These are phyloP conservation scores for Pseudomyrmex pallidus DNA, from an alignment of 1,140 invertebrate species.

Conservation along the genomic window DNA sequence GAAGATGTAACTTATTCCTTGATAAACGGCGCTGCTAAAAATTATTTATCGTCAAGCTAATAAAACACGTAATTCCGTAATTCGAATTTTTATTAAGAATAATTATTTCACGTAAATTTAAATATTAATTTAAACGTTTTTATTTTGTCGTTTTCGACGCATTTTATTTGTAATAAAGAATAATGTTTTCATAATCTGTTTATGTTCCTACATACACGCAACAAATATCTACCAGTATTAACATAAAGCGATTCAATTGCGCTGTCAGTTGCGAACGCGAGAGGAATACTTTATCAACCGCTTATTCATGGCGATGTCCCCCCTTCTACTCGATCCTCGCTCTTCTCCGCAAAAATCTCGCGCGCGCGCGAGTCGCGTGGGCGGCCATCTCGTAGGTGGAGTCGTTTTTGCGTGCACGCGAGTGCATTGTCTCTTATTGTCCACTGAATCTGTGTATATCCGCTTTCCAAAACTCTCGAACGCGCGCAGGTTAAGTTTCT, in stretches of 20 bases:
- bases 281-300: slow-evolving; percentile 37
- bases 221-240: not conserved
- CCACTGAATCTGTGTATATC: slow-evolving; percentile 51
- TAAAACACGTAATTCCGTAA: not conserved
- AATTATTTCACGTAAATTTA: not conserved
- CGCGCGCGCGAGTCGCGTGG: slow-evolving; percentile 63
- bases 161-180: not conserved
- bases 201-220: too few relatives aligned
- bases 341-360: slow-evolving; percentile 58
- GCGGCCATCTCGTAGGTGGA: slow-evolving; percentile 70
- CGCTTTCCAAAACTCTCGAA: slow-evolving; percentile 62
- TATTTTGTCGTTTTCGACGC: not conserved
- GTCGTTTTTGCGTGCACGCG: slow-evolving; percentile 66
- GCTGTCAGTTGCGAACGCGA: slow-evolving; percentile 5
- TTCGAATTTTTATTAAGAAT: not conserved
- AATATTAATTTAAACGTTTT: not conserved
- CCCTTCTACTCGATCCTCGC: slow-evolving; percentile 4
- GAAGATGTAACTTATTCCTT: slow-evolving; percentile 29
- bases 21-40: slow-evolving; percentile 27
- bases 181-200: not conserved
- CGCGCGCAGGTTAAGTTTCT: slow-evolving; percentile 46
- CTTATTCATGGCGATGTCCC: slow-evolving; percentile 16
- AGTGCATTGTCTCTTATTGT: slow-evolving; percentile 69
- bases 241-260: not conserved
- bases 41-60: slow-evolving; percentile 23